A percentile compares a stretch with the other conserved stretches of the same genome.
phyloP scores from a whole-genome alignment of 1,140 invertebrate genomes.

The Tachypleus tridentatus region DNA sequence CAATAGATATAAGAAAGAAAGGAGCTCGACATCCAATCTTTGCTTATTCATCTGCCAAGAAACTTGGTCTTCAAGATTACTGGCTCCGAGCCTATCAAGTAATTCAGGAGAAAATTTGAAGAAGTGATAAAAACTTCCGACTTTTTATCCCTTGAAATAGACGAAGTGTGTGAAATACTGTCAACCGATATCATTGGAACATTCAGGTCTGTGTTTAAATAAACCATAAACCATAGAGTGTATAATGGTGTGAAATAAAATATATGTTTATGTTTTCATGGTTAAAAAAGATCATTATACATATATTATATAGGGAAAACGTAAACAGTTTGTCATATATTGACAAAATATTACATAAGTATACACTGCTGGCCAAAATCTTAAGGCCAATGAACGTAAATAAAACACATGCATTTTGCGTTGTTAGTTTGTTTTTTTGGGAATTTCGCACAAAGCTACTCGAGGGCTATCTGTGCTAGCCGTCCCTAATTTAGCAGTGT shows the following conservation, averaged over 20 bases:
- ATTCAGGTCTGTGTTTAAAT: slow-evolving; percentile 5
- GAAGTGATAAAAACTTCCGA: slow-evolving; percentile 6
- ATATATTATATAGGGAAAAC: neutral
- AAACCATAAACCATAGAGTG: neutral
- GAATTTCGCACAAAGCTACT: no score
- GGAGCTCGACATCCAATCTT: no score
- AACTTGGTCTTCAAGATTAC: slow-evolving; percentile 5
- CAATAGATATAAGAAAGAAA: no score
- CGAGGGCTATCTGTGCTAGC: no score
- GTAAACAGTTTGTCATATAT: neutral
- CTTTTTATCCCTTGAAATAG: slow-evolving; percentile 10
- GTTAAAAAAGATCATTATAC: neutral
- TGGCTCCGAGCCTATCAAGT: slow-evolving; percentile 3
- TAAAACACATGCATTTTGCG: no score
- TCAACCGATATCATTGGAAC: slow-evolving; percentile 13
- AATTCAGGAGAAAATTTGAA: slow-evolving; percentile 11
- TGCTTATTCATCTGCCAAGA: neutral
- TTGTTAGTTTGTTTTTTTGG: no score
- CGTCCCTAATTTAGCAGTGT: no score
- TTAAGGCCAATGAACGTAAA: neutral
- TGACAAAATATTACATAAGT: neutral
- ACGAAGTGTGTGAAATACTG: slow-evolving; percentile 13
- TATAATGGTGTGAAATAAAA: neutral
- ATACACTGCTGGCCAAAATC: neutral
- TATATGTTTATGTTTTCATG: neutral